A percentile compares a stretch with the other conserved stretches of the same genome.
Conservation (phyloP, 2,888 invertebrate species). For the Drosophila pegasa region DNA sequence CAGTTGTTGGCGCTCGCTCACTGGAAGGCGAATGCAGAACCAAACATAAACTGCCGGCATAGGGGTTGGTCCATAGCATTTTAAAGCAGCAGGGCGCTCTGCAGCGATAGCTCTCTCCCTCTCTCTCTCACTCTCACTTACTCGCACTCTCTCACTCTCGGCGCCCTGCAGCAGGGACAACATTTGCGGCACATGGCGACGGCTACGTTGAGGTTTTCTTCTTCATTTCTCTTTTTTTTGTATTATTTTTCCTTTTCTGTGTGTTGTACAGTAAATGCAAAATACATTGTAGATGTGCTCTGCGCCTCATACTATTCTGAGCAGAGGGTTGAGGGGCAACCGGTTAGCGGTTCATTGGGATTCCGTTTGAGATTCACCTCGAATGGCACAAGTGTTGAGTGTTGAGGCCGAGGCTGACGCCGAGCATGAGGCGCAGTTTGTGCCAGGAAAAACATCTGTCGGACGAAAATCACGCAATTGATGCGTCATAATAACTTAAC, state of each 20-base stretch:
- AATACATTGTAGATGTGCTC: conserved; percentile 59
- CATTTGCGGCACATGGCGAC: conserved; percentile 50
- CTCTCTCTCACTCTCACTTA: background rate
- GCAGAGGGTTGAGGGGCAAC: conserved; percentile 16
- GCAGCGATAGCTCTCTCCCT: conserved; percentile 4
- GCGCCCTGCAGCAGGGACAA: conserved; percentile 47
- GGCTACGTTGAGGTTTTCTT: conserved; percentile 55
- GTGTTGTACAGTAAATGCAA: conserved; percentile 74
- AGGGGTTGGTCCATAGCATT: conserved; percentile 52
- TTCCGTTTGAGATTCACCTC: conserved; percentile 58
- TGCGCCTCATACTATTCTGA: conserved; percentile 8
- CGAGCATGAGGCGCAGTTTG: conserved; percentile 33
- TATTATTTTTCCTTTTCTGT: conserved; percentile 37
- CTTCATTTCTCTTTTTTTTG: conserved; percentile 25
- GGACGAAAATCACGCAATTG: conserved; percentile 62
- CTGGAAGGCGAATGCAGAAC: conserved; percentile 48
- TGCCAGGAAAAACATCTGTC: conserved; percentile 64
- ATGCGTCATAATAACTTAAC: conserved; percentile 67
- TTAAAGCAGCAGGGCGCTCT: conserved; percentile 35
- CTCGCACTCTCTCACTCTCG: conserved; percentile 10
- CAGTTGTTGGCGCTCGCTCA: conserved; percentile 38
- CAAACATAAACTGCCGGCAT: conserved; percentile 47
- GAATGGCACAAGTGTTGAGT: conserved; percentile 67
- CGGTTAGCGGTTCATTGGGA: conserved; percentile 48
- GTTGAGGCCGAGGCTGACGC: conserved; percentile 6